These are phyloP conservation scores for Ischnura elegans DNA, from an alignment of 2,888 invertebrate species.

Conservation along the genomic window DNA sequence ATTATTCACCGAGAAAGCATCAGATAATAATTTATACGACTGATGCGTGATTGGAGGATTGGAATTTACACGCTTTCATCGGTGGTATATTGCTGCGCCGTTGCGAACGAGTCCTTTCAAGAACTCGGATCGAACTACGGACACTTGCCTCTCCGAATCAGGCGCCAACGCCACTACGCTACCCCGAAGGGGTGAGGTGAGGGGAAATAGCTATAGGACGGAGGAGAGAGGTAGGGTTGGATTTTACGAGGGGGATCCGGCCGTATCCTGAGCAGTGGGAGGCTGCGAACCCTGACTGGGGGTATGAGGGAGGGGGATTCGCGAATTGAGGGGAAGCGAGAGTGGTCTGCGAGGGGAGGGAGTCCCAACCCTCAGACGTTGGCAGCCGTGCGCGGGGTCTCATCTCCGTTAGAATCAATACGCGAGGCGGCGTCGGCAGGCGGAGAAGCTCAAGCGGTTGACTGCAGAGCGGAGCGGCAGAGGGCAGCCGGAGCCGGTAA, in stretches of 20 bases:
- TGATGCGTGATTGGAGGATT: too few relatives aligned
- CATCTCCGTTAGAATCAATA: constrained; percentile 66
- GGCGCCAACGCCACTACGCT: not conserved
- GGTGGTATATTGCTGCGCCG: too few relatives aligned
- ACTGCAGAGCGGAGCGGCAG: constrained; percentile 59
- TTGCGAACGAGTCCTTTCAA: not conserved
- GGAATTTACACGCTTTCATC: too few relatives aligned
- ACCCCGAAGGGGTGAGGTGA: constrained; percentile 3
- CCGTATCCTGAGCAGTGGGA: not conserved
- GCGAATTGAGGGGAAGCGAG: not conserved
- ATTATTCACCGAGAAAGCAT: too few relatives aligned
- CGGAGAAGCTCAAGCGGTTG: not conserved
- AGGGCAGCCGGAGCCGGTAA: constrained; percentile 63
- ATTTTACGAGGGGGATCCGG: constrained; percentile 24
- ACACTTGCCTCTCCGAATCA: too few relatives aligned
- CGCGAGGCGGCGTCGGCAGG: constrained; percentile 59
- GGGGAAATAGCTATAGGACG: not conserved
- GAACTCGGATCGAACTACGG: not conserved
- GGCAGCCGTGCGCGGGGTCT: constrained; percentile 59
- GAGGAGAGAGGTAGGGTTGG: not conserved
- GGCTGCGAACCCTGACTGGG: not conserved
- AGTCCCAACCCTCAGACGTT: constrained; percentile 62
- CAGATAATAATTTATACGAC: too few relatives aligned
- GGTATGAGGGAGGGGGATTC: not conserved
- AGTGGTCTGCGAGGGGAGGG: not conserved